Evolutionary conservation across 2,113 vertebrate species (phyloP).

Genomic region (Notothenia rossii): DNA sequence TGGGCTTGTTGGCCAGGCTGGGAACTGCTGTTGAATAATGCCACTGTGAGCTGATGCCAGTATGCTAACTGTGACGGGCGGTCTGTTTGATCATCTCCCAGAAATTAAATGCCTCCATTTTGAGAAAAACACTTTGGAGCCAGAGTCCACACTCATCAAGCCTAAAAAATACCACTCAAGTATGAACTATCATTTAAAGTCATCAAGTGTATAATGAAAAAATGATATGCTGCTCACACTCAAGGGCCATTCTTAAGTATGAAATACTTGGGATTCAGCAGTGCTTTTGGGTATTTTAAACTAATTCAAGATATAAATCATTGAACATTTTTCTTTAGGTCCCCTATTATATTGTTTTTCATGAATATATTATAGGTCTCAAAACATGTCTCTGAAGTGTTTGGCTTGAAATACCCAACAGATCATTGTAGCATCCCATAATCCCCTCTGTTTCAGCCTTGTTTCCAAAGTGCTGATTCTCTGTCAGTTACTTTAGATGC

Average conservation of each 20-base stretch:
- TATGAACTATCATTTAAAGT: too few relatives aligned
- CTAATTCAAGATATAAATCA: conserved; percentile 3
- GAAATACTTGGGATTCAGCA: background rate
- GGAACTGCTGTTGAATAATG: conserved; percentile 23
- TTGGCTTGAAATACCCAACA: too few relatives aligned
- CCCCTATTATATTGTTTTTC: too few relatives aligned
- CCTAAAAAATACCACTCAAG: background rate
- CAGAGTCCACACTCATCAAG: background rate
- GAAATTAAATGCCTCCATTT: background rate
- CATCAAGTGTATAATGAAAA: background rate
- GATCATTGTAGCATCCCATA: too few relatives aligned
- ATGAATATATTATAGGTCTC: too few relatives aligned
- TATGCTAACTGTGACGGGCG: background rate
- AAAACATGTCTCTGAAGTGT: too few relatives aligned
- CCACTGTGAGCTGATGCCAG: conserved; percentile 1
- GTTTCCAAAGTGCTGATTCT: too few relatives aligned
- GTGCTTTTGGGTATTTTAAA: background rate
- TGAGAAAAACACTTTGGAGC: background rate
- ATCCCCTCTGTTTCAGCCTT: too few relatives aligned
- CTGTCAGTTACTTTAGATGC: too few relatives aligned
- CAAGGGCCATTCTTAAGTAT: background rate
- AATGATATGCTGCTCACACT: background rate
- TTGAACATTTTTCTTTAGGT: background rate
- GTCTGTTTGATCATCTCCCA: conserved; percentile 1
- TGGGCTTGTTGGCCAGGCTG: conserved; percentile 7